Conservation (phyloP, 2,888 invertebrate genomes). For the Cecidostiba fungosa region DNA sequence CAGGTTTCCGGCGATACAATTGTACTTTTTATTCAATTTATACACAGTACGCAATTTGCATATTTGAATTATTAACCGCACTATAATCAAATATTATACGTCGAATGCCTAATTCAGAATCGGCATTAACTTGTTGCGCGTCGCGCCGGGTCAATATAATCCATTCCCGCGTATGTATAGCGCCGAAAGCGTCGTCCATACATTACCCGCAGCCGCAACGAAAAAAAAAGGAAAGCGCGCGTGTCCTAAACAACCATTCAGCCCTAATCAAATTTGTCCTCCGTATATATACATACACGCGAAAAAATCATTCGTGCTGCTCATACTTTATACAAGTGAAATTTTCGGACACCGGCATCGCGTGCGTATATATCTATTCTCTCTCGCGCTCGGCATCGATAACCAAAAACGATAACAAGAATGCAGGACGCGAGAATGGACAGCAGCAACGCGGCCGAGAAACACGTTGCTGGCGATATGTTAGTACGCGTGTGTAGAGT, state of each 20-base stretch:
- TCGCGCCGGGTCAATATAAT: background rate
- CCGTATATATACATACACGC: background rate
- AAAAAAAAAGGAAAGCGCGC: background rate
- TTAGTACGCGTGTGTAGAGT: background rate
- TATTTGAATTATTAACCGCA: slow-evolving; percentile 11
- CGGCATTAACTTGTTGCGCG: slow-evolving; percentile 17
- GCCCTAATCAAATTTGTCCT: slow-evolving; percentile 49
- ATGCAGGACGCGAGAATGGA: slow-evolving; percentile 59
- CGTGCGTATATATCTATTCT: background rate
- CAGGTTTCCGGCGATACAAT: background rate
- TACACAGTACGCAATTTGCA: background rate
- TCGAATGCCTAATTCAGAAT: slow-evolving; percentile 15
- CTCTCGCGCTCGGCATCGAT: slow-evolving; percentile 44
- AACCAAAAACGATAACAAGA: slow-evolving; percentile 64
- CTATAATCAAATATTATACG: slow-evolving; percentile 20
- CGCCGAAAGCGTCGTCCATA: background rate
- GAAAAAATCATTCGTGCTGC: slow-evolving; percentile 37
- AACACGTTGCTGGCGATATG: slow-evolving; percentile 17
- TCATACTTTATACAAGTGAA: slow-evolving; percentile 64
- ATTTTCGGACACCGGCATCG: slow-evolving; percentile 49
- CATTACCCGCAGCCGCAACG: no score
- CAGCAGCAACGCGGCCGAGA: slow-evolving; percentile 24
- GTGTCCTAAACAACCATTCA: background rate
- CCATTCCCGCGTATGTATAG: background rate
- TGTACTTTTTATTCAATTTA: background rate